These are phyloP conservation scores for Triplophysa rosa DNA, from an alignment of 2,113 vertebrate species.

Conservation along the genomic window DNA sequence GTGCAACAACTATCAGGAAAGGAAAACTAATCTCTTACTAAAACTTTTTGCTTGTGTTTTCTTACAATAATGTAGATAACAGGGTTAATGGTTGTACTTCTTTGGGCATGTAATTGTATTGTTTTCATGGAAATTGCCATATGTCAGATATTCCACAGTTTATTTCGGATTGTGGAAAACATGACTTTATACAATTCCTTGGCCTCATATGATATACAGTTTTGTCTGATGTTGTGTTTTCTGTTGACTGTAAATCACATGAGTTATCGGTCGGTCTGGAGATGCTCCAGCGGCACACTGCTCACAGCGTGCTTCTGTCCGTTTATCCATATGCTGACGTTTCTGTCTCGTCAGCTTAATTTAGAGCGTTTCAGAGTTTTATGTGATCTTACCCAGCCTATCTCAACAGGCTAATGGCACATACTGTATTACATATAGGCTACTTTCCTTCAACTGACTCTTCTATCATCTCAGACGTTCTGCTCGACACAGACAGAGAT, in stretches of 20 bases:
- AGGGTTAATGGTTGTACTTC: no score
- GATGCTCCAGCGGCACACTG: conserved; percentile 59
- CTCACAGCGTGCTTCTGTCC: conserved; percentile 59
- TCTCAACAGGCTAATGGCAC: neutral
- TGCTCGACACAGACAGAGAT: neutral
- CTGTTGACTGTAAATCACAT: conserved; percentile 49
- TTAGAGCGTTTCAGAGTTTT: conserved; percentile 51
- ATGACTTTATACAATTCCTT: conserved; percentile 54
- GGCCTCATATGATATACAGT: conserved; percentile 58
- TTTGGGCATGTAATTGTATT: no score
- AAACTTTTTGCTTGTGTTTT: neutral
- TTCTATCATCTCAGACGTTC: neutral
- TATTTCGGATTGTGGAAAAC: neutral
- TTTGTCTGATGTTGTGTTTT: conserved; percentile 56
- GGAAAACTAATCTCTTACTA: no score
- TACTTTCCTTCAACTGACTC: neutral
- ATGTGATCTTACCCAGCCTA: neutral
- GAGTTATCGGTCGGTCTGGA: conserved; percentile 61
- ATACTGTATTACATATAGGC: neutral
- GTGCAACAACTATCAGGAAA: neutral
- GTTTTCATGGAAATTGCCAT: no score
- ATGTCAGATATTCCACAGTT: neutral
- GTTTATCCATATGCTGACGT: conserved; percentile 62
- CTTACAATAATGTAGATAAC: neutral
- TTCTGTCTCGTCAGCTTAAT: conserved; percentile 57